Conservation (phyloP, 2,797 vertebrate species). For the Myotis planiceps region DNA sequence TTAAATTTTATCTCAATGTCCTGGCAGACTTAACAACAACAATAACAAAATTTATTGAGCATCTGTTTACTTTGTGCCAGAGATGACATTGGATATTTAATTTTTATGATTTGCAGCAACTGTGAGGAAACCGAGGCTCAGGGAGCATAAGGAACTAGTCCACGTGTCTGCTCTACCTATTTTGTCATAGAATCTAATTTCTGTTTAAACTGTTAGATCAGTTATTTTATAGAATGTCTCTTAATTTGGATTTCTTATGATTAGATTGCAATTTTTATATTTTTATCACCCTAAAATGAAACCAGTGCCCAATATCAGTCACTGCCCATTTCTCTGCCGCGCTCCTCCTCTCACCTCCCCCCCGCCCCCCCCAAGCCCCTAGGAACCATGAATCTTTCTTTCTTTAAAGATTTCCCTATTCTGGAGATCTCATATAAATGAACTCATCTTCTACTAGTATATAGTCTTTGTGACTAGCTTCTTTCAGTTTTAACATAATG, state of each 20-base stretch:
- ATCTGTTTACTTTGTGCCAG: not conserved
- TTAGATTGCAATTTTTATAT: not conserved
- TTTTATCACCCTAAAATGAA: not conserved
- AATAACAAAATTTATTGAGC: not conserved
- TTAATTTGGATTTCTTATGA: not conserved
- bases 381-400: not conserved
- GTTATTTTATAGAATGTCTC: not conserved
- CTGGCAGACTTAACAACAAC: not conserved
- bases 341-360: accelerated
- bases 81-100: not conserved
- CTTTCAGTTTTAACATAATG: not conserved
- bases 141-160: not conserved
- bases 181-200: not conserved
- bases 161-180: not conserved
- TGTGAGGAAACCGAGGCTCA: not conserved
- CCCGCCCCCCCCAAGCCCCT: accelerated
- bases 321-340: accelerated
- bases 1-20: not conserved
- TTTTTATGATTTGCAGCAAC: not conserved
- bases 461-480: not conserved
- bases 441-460: not conserved
- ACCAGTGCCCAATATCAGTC: not conserved
- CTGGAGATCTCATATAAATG: not conserved
- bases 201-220: not conserved
- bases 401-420: not conserved